A percentile compares a stretch with the other conserved stretches of the same genome.
Evolutionary conservation across 2,797 vertebrate genomes (phyloP).

Genomic region (Anniella stebbinsi): DNA sequence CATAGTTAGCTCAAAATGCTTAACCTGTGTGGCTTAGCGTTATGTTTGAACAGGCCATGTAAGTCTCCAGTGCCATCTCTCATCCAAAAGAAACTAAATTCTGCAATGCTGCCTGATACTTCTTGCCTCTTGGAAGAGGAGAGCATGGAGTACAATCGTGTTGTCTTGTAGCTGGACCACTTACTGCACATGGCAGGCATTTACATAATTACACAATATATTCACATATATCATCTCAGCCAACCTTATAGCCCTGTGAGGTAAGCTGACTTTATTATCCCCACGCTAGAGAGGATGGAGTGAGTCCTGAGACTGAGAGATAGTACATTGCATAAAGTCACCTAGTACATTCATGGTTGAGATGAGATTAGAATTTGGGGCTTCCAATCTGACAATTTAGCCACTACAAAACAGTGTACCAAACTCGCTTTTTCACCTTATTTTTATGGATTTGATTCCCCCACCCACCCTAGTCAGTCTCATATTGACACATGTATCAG

Average conservation of each 20-base stretch:
- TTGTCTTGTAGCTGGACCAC: background rate
- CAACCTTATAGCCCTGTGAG: background rate
- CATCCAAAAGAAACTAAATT: background rate
- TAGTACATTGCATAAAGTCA: background rate
- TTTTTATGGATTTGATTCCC: background rate
- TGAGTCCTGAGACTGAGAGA: background rate
- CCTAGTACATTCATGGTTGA: background rate
- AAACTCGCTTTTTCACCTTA: too few relatives aligned
- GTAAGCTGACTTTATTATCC: background rate
- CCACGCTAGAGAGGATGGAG: background rate
- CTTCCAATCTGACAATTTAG: background rate
- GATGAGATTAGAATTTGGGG: background rate
- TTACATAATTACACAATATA: background rate
- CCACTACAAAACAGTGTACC: background rate
- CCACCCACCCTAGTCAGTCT: background rate
- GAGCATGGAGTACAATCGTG: background rate
- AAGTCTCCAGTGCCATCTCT: background rate
- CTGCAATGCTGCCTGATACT: background rate
- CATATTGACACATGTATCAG: background rate
- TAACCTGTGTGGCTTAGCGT: too few relatives aligned
- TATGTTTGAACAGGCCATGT: background rate
- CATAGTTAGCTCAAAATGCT: too few relatives aligned
- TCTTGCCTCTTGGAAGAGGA: background rate
- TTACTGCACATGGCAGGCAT: background rate
- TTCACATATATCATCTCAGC: background rate